Conservation (phyloP, 2,888 invertebrate species). For the Omphaloscelis lunosa region DNA sequence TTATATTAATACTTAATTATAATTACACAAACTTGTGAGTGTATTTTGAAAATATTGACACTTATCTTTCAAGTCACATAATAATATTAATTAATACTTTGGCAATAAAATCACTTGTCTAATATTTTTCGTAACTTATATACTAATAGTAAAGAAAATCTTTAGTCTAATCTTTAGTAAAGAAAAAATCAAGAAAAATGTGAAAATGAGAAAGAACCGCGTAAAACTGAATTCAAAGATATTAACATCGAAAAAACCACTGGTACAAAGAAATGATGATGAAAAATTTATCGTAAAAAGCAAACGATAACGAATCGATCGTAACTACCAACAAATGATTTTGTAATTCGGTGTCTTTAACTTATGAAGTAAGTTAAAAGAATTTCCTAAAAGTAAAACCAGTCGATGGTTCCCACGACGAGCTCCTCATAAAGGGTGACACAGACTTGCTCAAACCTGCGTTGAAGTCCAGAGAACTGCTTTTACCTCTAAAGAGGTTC, state of each 20-base stretch:
- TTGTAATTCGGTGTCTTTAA: background rate
- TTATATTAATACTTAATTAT: background rate
- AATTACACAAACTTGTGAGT: background rate
- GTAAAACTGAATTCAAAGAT: background rate
- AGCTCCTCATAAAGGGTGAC: too few relatives aligned
- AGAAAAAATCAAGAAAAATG: background rate
- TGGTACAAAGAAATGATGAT: background rate
- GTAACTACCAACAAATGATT: background rate
- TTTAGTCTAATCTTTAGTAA: too few relatives aligned
- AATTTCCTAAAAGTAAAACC: too few relatives aligned
- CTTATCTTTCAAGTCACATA: background rate
- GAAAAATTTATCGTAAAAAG: background rate
- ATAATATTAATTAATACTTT: conserved; percentile 42
- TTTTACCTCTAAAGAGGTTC: too few relatives aligned
- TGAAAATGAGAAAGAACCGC: too few relatives aligned
- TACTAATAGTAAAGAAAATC: background rate
- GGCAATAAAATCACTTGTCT: conserved; percentile 15
- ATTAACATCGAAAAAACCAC: background rate
- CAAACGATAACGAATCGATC: background rate
- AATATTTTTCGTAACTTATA: conserved; percentile 2
- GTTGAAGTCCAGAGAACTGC: too few relatives aligned
- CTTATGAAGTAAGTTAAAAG: conserved; percentile 44
- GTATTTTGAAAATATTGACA: conserved; percentile 9
- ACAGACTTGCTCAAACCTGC: too few relatives aligned
- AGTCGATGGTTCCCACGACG: too few relatives aligned